These are phyloP conservation scores for Lepidocyrtinus sp. DNA, from an alignment of 2,888 invertebrate species.

Conservation along the genomic window DNA sequence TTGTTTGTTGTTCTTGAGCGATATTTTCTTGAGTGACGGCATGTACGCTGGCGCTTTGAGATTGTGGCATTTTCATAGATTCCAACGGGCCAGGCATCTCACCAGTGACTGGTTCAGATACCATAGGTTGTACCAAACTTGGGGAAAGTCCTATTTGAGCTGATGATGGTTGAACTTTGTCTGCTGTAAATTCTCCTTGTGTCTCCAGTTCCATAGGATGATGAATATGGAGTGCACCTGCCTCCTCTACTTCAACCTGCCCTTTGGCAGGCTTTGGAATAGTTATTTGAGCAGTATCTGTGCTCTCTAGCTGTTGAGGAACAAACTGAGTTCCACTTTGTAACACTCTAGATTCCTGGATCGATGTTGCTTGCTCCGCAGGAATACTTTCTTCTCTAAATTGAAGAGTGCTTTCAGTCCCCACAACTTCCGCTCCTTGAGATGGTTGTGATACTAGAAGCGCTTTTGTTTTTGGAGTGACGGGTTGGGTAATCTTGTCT, in stretches of 20 bases:
- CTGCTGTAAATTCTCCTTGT: not conserved
- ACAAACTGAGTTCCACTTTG: not conserved
- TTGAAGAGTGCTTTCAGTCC: not conserved
- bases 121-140: too few species aligned
- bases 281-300: too few species aligned
- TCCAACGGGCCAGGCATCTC: not conserved
- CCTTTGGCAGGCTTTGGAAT: not conserved
- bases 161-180: not conserved
- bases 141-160: not conserved
- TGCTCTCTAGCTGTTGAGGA: not conserved
- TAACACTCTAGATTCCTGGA: not conserved
- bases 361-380: not conserved
- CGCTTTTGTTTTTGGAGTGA: too few species aligned
- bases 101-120: too few species aligned
- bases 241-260: not conserved
- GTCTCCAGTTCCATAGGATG: not conserved
- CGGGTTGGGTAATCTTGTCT: not conserved
- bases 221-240: not conserved
- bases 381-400: not conserved
- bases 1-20: not conserved
- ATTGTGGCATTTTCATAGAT: not conserved
- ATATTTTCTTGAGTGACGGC: not conserved
- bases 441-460: not conserved
- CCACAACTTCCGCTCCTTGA: not conserved
- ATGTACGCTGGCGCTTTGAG: not conserved